These are phyloP conservation scores for Paedocypris micromegethes DNA, from an alignment of 2,797 vertebrate species.

Conservation along the genomic window DNA sequence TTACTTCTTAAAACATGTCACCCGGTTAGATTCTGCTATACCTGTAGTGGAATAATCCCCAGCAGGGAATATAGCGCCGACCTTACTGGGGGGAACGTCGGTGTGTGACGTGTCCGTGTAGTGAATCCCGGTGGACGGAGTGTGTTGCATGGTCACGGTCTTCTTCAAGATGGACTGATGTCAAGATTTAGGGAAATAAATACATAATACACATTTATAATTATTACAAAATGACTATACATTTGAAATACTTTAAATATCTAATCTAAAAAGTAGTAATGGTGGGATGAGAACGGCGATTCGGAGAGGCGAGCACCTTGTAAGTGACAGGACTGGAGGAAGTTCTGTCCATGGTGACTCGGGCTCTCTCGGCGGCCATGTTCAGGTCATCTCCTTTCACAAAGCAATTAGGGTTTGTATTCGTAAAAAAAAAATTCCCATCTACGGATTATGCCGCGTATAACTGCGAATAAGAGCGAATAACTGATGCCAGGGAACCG, in stretches of 20 bases:
- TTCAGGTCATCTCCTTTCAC: slow-evolving; percentile 70
- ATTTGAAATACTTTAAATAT: not conserved
- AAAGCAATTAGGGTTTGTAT: slow-evolving; percentile 9
- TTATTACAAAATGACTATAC: too few species aligned
- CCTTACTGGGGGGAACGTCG: slow-evolving; percentile 67
- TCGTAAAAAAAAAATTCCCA: not conserved
- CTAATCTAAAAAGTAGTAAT: not conserved
- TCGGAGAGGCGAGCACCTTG: slow-evolving; percentile 67
- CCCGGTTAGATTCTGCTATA: slow-evolving; percentile 54
- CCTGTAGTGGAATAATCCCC: slow-evolving; percentile 83
- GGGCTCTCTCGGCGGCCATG: slow-evolving; percentile 76
- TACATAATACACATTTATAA: not conserved
- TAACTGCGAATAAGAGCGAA: too few species aligned
- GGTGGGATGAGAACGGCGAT: not conserved
- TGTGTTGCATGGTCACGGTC: slow-evolving; percentile 76
- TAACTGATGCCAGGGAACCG: too few species aligned
- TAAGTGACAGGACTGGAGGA: slow-evolving; percentile 57
- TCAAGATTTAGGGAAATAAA: not conserved
- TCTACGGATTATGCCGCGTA: not conserved
- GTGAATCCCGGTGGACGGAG: slow-evolving; percentile 77
- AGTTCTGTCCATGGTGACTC: slow-evolving; percentile 69
- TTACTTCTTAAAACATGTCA: not conserved
- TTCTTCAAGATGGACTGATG: slow-evolving; percentile 74
- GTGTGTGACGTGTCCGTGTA: slow-evolving; percentile 67
- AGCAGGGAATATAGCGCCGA: slow-evolving; percentile 76